Evolutionary conservation across 2,888 invertebrate genomes (phyloP).

Genomic region (Rutpela maculata): DNA sequence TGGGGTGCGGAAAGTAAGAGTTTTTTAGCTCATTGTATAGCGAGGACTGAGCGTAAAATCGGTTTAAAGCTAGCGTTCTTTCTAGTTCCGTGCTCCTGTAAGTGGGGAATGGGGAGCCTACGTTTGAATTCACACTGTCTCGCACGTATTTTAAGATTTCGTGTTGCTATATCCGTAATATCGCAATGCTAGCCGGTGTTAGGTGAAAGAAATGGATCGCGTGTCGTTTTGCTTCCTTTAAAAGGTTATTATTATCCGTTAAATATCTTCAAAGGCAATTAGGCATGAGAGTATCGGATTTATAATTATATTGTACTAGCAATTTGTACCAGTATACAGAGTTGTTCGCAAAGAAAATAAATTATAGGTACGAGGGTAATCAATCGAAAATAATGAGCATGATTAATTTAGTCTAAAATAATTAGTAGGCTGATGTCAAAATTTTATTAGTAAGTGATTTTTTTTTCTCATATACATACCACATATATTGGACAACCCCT

Average conservation of each 20-base stretch:
- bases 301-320: background rate
- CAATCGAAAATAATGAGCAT: no score
- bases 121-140: background rate
- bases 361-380: no score
- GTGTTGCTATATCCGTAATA: constrained; percentile 1
- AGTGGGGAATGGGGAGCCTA: constrained; percentile 31
- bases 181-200: background rate
- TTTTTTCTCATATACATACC: no score
- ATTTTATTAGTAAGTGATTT: no score
- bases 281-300: background rate
- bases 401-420: no score
- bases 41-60: constrained; percentile 45
- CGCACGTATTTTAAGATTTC: constrained; percentile 18
- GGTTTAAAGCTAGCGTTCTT: constrained; percentile 35
- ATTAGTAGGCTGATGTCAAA: no score
- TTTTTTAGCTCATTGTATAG: constrained; percentile 48
- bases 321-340: background rate
- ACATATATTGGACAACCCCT: no score
- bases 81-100: constrained; percentile 43
- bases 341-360: no score
- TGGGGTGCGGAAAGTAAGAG: constrained; percentile 48
- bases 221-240: background rate
- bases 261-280: background rate
- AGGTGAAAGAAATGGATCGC: constrained; percentile 7
- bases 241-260: background rate